Evolutionary conservation across 2,797 vertebrate species (phyloP).

Genomic region (Oceanodroma leucorhoa): DNA sequence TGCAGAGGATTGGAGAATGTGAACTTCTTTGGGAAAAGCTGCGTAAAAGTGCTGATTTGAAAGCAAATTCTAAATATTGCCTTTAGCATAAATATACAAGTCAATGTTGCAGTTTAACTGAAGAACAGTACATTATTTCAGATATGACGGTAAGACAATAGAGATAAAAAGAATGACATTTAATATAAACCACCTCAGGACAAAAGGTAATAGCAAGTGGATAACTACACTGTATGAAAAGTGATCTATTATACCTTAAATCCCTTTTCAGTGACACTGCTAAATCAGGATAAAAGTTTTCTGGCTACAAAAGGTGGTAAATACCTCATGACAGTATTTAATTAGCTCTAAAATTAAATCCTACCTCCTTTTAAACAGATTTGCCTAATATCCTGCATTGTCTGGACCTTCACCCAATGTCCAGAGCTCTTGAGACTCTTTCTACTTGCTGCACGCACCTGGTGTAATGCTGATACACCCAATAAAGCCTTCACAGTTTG

Average conservation of each 20-base stretch:
- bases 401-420: neutral
- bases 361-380: neutral
- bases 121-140: neutral
- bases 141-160: neutral
- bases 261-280: neutral
- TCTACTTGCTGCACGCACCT: neutral
- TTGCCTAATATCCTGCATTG: neutral
- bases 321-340: neutral
- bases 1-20: neutral
- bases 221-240: neutral
- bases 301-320: neutral
- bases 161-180: neutral
- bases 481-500: neutral
- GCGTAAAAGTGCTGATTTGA: neutral
- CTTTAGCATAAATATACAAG: neutral
- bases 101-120: neutral
- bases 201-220: neutral
- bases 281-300: neutral
- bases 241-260: neutral
- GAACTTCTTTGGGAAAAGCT: neutral
- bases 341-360: neutral
- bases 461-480: conserved; percentile 6
- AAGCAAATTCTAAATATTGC: neutral
- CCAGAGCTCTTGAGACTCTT: neutral
- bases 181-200: neutral